These are phyloP conservation scores for Halichoeres trimaculatus DNA, from an alignment of 2,113 vertebrate species.

Conservation along the genomic window DNA sequence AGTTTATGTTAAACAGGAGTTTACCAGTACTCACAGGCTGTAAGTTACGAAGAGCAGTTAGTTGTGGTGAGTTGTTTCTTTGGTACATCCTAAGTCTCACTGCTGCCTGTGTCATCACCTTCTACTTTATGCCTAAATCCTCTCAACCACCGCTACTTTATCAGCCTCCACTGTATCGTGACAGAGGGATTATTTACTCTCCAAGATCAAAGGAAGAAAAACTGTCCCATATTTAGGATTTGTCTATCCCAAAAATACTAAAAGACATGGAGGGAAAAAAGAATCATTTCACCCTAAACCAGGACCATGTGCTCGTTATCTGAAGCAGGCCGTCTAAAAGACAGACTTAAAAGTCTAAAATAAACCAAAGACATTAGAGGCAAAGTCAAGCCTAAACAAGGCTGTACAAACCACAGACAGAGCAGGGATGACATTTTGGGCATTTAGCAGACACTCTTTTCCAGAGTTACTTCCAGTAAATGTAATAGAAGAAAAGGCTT, in stretches of 20 bases:
- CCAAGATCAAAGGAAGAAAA: constrained; percentile 58
- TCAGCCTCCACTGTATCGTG: constrained; percentile 39
- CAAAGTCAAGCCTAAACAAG: constrained; percentile 73
- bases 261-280: constrained; percentile 7
- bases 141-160: constrained; percentile 34
- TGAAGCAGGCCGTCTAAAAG: constrained; percentile 65
- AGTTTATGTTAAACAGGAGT: too few relatives aligned
- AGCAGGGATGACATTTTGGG: constrained; percentile 69
- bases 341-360: constrained; percentile 68
- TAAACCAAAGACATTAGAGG: constrained; percentile 73
- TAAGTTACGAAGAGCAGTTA: not conserved
- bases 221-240: constrained; percentile 53
- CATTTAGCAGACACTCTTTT: constrained; percentile 71
- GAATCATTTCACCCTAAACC: constrained; percentile 61
- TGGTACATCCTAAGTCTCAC: not conserved
- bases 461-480: constrained; percentile 71
- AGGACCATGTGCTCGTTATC: constrained; percentile 76
- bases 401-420: constrained; percentile 70
- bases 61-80: constrained; percentile 3
- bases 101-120: constrained; percentile 36
- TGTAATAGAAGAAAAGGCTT: constrained; percentile 48
- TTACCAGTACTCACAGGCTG: too few relatives aligned
- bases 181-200: constrained; percentile 52
- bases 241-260: constrained; percentile 5
- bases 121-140: constrained; percentile 20